Conservation (phyloP, 2,113 vertebrate species). For the Chloebia gouldiae region DNA sequence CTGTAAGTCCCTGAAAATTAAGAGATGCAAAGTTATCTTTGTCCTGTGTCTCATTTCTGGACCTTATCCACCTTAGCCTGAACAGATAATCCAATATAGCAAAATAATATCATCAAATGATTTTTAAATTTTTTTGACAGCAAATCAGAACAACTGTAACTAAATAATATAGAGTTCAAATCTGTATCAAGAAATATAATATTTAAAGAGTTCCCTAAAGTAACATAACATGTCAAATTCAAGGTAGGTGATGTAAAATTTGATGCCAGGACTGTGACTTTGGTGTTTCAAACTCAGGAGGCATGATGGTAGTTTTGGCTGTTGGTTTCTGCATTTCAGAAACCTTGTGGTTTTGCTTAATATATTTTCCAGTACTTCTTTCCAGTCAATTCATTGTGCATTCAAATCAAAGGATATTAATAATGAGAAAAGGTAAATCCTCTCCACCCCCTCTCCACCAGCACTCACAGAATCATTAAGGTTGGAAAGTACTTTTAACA, state of each 20-base stretch:
- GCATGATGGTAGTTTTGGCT: not conserved
- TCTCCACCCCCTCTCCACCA: accelerated
- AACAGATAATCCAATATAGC: not conserved
- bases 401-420: not conserved
- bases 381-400: not conserved
- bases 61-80: not conserved
- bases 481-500: not conserved
- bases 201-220: not conserved
- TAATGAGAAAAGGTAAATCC: not conserved
- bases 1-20: not conserved
- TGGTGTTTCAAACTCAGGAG: not conserved
- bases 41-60: not conserved
- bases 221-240: not conserved
- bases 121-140: not conserved
- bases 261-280: not conserved
- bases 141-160: not conserved
- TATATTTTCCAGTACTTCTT: not conserved
- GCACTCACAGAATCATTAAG: not conserved
- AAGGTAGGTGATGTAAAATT: not conserved
- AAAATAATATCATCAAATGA: not conserved
- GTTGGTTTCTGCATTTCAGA: not conserved
- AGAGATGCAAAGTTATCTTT: not conserved
- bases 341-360: not conserved
- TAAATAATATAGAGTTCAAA: not conserved
- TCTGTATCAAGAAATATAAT: not conserved